phyloP scores from a whole-genome alignment of 2,113 vertebrate genomes.

The Todiramphus chloris region DNA sequence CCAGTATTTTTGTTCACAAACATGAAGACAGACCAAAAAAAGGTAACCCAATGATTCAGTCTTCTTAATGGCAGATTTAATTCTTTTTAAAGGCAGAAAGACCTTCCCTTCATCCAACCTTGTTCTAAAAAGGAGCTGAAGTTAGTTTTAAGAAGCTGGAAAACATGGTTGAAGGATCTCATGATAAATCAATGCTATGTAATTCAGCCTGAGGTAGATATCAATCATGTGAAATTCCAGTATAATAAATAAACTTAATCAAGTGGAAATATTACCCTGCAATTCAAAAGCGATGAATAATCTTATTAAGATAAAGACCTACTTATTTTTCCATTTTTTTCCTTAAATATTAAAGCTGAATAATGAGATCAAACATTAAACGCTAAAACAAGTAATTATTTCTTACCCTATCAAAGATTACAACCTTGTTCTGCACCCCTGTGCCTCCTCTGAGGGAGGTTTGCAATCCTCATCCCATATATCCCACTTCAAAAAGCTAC shows the following conservation, averaged over 20 bases:
- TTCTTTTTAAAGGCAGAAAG: neutral
- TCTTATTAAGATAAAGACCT: neutral
- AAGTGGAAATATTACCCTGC: neutral
- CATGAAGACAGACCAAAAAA: neutral
- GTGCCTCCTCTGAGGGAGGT: neutral
- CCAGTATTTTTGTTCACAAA: neutral
- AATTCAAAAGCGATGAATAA: neutral
- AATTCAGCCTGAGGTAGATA: neutral
- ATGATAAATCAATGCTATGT: neutral
- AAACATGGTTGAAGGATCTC: neutral
- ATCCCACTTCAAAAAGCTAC: neutral
- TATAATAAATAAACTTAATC: neutral
- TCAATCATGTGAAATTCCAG: neutral
- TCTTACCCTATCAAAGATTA: neutral
- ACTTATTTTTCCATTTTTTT: neutral
- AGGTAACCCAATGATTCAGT: neutral
- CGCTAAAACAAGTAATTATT: neutral
- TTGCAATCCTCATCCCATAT: neutral
- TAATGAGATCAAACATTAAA: neutral
- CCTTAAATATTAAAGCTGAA: neutral
- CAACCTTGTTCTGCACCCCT: neutral
- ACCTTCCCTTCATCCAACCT: neutral
- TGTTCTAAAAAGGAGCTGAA: neutral
- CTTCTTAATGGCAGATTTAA: neutral
- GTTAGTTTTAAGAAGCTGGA: neutral